A percentile compares a stretch with the other conserved stretches of the same genome.
phyloP scores from a whole-genome alignment of 2,113 vertebrate genomes.

The Halichoerus grypus region DNA sequence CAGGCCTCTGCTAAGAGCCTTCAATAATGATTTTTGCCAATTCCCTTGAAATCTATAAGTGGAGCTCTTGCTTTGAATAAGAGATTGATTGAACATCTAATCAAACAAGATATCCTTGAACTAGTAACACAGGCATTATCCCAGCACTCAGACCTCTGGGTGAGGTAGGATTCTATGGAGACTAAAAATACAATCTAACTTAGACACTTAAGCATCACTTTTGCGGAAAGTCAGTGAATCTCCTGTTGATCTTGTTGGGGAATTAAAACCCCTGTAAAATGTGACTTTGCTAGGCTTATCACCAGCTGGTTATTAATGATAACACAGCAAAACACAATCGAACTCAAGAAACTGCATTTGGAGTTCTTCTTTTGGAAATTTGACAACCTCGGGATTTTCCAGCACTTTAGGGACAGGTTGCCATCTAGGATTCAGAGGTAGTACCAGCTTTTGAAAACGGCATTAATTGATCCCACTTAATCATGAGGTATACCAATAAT shows the following conservation, averaged over 20 bases:
- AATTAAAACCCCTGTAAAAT: neutral
- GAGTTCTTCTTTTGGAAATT: neutral
- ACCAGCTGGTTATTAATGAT: neutral
- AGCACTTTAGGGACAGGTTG: neutral
- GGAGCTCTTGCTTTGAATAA: conserved; percentile 52
- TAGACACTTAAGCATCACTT: neutral
- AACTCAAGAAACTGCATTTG: neutral
- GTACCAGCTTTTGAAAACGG: neutral
- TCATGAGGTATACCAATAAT: neutral
- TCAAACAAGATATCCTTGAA: conserved; percentile 61
- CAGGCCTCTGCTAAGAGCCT: neutral
- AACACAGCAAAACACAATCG: neutral
- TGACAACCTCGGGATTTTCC: neutral
- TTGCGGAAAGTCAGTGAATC: neutral
- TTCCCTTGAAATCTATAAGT: conserved; percentile 60
- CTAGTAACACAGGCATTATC: neutral
- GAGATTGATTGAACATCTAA: conserved; percentile 54
- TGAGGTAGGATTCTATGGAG: conserved; percentile 7
- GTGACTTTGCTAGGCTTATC: neutral
- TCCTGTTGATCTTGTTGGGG: neutral
- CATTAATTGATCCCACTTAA: neutral
- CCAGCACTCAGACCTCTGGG: neutral
- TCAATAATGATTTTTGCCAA: conserved; percentile 24
- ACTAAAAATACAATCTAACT: neutral
- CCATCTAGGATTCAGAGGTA: neutral